Evolutionary conservation across 2,888 invertebrate species (phyloP).

Genomic region (Sturmia bella): DNA sequence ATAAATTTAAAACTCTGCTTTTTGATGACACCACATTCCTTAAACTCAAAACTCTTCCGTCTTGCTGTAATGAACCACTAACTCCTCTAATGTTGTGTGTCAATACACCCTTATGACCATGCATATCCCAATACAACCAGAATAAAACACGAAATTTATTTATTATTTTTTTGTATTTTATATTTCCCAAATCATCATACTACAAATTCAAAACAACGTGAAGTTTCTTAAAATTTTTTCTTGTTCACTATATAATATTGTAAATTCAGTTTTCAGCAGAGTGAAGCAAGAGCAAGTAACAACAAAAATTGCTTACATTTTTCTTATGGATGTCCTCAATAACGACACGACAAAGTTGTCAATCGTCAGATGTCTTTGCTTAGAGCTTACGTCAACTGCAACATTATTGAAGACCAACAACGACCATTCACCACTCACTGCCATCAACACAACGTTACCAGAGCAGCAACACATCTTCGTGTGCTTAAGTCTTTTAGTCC

Average conservation of each 20-base stretch:
- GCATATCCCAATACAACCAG: conserved; percentile 48
- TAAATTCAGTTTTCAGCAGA: conserved; percentile 41
- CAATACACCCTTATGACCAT: conserved; percentile 35
- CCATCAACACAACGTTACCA: conserved; percentile 5
- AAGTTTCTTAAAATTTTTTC: conserved; percentile 30
- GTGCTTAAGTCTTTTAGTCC: conserved; percentile 38
- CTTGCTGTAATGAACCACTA: conserved; percentile 34
- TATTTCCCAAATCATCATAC: conserved; percentile 35
- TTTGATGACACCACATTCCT: not conserved
- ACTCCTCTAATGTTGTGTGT: conserved; percentile 21
- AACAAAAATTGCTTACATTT: conserved; percentile 51
- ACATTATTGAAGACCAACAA: conserved; percentile 61
- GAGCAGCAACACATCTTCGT: not conserved
- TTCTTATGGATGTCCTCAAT: conserved; percentile 55
- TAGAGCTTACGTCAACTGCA: conserved; percentile 67
- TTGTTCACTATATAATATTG: conserved; percentile 51
- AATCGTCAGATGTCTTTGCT: conserved; percentile 69
- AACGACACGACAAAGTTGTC: conserved; percentile 68
- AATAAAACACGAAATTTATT: conserved; percentile 5
- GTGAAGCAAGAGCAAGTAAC: conserved; percentile 11
- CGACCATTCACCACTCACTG: conserved; percentile 13
- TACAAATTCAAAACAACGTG: conserved; percentile 7
- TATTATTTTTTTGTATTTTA: conserved; percentile 7
- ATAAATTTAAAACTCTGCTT: conserved; percentile 29
- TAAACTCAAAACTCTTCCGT: not conserved